These are phyloP conservation scores for Leptopterna dolabrata DNA, from an alignment of 2,888 invertebrate species.

Conservation along the genomic window DNA sequence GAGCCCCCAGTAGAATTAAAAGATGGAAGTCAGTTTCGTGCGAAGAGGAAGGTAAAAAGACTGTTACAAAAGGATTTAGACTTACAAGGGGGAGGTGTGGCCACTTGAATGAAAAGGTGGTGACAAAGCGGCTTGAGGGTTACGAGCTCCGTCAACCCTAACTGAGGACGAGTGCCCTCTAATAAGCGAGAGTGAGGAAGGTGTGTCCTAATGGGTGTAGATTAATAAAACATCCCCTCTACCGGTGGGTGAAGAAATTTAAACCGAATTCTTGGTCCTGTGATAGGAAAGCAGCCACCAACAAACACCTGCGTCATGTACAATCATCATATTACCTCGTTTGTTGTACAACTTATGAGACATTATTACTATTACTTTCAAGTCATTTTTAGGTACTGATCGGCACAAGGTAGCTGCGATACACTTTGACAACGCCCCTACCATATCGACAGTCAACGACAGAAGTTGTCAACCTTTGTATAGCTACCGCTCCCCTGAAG, in stretches of 20 bases:
- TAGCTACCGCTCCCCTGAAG: too few species aligned
- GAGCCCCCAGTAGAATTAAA: not conserved
- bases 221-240: not conserved
- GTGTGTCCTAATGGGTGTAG: not conserved
- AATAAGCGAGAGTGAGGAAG: not conserved
- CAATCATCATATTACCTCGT: too few species aligned
- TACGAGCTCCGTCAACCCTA: not conserved
- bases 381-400: too few species aligned
- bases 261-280: not conserved
- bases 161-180: not conserved
- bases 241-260: not conserved
- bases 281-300: not conserved
- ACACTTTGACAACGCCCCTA: too few species aligned
- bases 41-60: not conserved
- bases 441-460: too few species aligned
- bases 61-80: not conserved
- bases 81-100: not conserved
- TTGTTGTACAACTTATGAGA: too few species aligned
- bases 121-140: not conserved
- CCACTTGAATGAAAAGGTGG: constrained; percentile 2
- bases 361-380: too few species aligned
- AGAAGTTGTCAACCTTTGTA: too few species aligned
- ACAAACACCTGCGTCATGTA: too few species aligned
- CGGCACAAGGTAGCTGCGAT: too few species aligned
- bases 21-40: not conserved